phyloP scores from a whole-genome alignment of 2,888 invertebrate genomes.

The Holacanthella duospinosa region DNA sequence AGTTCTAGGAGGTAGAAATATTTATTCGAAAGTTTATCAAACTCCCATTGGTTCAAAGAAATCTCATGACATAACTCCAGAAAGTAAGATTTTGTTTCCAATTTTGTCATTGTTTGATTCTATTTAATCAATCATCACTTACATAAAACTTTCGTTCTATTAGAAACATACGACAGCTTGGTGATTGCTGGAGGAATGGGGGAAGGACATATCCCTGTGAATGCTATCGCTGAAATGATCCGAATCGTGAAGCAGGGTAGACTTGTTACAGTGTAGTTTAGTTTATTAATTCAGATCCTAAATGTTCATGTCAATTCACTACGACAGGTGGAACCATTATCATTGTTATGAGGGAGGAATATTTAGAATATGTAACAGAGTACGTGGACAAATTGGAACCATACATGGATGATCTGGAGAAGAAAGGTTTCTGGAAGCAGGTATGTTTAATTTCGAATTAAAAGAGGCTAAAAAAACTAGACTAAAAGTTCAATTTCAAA shows the following conservation, averaged over 20 bases:
- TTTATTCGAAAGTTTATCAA: constrained; percentile 38
- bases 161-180: constrained; percentile 39
- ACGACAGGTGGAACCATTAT: constrained; percentile 39
- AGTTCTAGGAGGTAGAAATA: constrained; percentile 37
- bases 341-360: constrained; percentile 40
- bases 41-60: constrained; percentile 33
- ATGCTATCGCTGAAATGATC: constrained; percentile 39
- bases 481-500: neutral
- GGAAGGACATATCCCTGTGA: constrained; percentile 40
- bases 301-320: too few relatives aligned
- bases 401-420: constrained; percentile 38
- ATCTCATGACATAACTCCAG: constrained; percentile 15
- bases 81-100: constrained; percentile 15
- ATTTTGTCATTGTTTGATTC: too few relatives aligned
- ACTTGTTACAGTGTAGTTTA: neutral
- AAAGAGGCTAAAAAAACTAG: neutral
- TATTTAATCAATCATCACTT: too few relatives aligned
- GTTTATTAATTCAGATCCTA: neutral
- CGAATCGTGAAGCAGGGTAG: constrained; percentile 39
- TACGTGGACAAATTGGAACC: constrained; percentile 40
- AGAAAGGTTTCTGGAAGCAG: constrained; percentile 38
- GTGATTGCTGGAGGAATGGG: constrained; percentile 40
- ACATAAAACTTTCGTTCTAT: too few relatives aligned
- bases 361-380: constrained; percentile 38
- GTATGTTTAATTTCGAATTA: constrained; percentile 20